phyloP scores from a whole-genome alignment of 2,797 vertebrate genomes.

The Neoniphon sammara region DNA sequence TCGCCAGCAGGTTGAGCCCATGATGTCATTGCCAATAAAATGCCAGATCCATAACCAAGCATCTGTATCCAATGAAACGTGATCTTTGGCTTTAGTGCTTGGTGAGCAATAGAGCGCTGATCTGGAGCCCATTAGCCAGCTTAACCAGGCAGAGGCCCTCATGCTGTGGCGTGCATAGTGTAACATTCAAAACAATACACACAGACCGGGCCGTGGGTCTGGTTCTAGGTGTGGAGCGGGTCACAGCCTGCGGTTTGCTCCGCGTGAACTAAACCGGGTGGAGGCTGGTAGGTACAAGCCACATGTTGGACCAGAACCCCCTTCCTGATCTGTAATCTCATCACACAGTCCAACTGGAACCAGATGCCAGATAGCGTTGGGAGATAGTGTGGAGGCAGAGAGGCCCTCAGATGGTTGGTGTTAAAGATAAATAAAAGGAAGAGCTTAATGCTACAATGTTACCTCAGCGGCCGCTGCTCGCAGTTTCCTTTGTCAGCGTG shows the following conservation, averaged over 20 bases:
- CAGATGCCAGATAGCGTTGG: conserved; percentile 59
- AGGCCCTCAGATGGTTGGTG: conserved; percentile 54
- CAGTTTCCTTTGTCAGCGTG: conserved; percentile 12
- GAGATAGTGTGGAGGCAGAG: conserved; percentile 42
- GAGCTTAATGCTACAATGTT: conserved; percentile 7
- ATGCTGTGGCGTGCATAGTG: conserved; percentile 27
- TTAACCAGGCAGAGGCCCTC: conserved; percentile 53
- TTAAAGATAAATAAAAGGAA: conserved; percentile 48
- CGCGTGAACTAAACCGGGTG: conserved; percentile 50
- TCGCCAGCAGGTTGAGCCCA: conserved; percentile 47
- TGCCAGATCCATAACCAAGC: conserved; percentile 56
- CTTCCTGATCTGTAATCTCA: conserved; percentile 41
- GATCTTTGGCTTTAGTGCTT: conserved; percentile 38
- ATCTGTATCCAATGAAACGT: conserved; percentile 70
- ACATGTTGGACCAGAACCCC: conserved; percentile 65
- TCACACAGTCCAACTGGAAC: conserved; percentile 50
- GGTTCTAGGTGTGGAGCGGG: conserved; percentile 48
- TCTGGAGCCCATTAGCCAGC: conserved; percentile 71
- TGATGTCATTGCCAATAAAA: conserved; percentile 69
- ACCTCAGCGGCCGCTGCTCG: conserved; percentile 40
- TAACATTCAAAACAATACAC: conserved; percentile 22
- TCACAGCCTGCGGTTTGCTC: conserved; percentile 53
- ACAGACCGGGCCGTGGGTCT: conserved; percentile 19
- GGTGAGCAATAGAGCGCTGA: conserved; percentile 22
- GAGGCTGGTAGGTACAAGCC: conserved; percentile 56